Evolutionary conservation across 35 echinoderm and acorn worm species (phyloP), one percentile per base, ranked within the genome.

Genomic region (Lytechinus pictus): DNA sequence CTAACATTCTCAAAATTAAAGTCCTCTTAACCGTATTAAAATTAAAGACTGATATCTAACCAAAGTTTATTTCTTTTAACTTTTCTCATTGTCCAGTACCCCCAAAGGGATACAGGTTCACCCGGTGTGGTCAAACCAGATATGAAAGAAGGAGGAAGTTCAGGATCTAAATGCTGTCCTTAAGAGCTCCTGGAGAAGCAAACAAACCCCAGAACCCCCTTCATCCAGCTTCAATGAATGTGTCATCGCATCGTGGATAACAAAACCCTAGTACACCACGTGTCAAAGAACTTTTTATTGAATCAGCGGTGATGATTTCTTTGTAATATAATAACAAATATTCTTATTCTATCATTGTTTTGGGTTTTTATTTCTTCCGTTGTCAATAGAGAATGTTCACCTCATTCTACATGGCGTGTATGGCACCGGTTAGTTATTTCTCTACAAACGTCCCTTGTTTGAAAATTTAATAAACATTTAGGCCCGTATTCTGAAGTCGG

Each of bases 61-160:
- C 33, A 44, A 44, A 44, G 33, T 44, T 44, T 44, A 44, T 44
- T 44, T 44, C 33, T 44, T 44, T 44, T 44, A 0, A 44, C 60
- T 29, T 91, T 94, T 97, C 19, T 86, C 10, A 9, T 52, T 93
- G 28, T 9, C 13, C 96, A 98, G 97, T 98, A 98, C 94, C 97
- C 97, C 92, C 97, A 98, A 94, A 98, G 97, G 94, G 97, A 98
- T 58, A 92, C 97, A 56, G 97, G 97, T 89, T 55, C 97, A 87
- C 90, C 93, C 56, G 97, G 97, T 29, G 94, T 95, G 53, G 95
- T 98, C 92, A 98, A 98, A 94, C 96, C 97, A 91, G 96, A 95
- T 14, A 95, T 91, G 52, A 95, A 97, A 33, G 56, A 94, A n/a
- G 91, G 96, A 44, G 58, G 96, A 24, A 86, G 96, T 51, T 96